phyloP scores from a whole-genome alignment of 2,888 invertebrate genomes.

The Toxonevra muliebris region DNA sequence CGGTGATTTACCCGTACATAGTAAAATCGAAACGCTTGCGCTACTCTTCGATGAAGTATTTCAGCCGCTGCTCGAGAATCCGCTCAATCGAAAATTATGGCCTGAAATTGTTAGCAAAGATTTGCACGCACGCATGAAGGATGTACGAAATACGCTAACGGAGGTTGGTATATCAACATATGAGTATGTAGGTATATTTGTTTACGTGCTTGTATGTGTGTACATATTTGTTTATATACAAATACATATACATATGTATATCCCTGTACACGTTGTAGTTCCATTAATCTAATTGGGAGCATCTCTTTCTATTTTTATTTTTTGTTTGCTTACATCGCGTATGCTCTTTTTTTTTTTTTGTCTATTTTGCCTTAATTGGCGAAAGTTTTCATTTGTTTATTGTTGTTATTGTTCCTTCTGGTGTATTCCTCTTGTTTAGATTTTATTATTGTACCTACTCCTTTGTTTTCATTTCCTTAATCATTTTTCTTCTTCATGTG shows the following conservation, averaged over 20 bases:
- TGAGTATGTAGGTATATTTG: neutral
- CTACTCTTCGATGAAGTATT: constrained; percentile 78
- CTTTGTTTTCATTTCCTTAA: constrained; percentile 5
- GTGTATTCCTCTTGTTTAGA: constrained; percentile 16
- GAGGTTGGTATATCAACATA: constrained; percentile 49
- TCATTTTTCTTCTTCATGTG: constrained; percentile 13
- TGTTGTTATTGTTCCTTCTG: constrained; percentile 38
- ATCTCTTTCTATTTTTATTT: constrained; percentile 28
- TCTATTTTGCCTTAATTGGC: constrained; percentile 51
- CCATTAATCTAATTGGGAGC: constrained; percentile 55
- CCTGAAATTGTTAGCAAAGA: constrained; percentile 77
- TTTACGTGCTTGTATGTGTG: neutral
- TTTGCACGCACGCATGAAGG: constrained; percentile 75
- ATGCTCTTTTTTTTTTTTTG: neutral
- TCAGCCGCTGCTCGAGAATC: constrained; percentile 77
- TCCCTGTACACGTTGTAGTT: constrained; percentile 2
- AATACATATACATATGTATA: neutral
- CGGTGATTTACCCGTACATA: constrained; percentile 77
- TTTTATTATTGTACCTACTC: neutral
- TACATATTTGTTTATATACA: neutral
- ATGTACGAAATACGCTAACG: constrained; percentile 67
- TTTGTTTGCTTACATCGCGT: neutral
- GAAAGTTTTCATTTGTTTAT: constrained; percentile 47
- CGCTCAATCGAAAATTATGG: constrained; percentile 76
- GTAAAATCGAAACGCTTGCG: constrained; percentile 76